These are phyloP conservation scores for Leucophenga maculata DNA, from an alignment of 2,888 invertebrate genomes.

Conservation along the genomic window DNA sequence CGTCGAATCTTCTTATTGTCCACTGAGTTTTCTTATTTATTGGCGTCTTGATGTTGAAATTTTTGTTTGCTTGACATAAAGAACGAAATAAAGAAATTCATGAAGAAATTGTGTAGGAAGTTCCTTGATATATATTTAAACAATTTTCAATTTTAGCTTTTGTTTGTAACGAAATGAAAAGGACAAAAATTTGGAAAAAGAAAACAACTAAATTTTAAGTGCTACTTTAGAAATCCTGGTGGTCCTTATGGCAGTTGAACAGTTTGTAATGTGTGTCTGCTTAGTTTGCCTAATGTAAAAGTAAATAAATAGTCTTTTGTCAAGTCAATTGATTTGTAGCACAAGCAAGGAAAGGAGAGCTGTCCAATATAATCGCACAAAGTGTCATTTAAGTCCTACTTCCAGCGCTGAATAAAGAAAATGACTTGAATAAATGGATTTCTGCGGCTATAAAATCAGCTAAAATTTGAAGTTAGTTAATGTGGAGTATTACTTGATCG, in stretches of 20 bases:
- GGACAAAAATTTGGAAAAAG: slow-evolving; percentile 22
- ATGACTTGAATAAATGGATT: no score
- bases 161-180: slow-evolving; percentile 46
- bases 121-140: slow-evolving; percentile 48
- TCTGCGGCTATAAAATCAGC: no score
- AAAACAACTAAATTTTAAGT: slow-evolving; percentile 59
- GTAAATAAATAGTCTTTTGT: slow-evolving; percentile 17
- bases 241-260: slow-evolving; percentile 1
- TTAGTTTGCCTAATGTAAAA: slow-evolving; percentile 18
- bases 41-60: slow-evolving; percentile 51
- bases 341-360: neutral
- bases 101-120: no score
- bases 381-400: no score
- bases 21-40: slow-evolving; percentile 54
- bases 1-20: slow-evolving; percentile 30
- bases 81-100: neutral
- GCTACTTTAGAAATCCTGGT: slow-evolving; percentile 34
- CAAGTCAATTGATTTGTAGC: neutral
- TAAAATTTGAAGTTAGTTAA: no score
- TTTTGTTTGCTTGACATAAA: slow-evolving; percentile 2
- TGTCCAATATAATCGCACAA: no score
- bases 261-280: neutral
- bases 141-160: slow-evolving; percentile 64
- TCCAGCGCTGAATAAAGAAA: no score
- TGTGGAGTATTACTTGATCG: no score